Base-by-base conservation (phyloP, 2,888 invertebrate genomes). In the Suillia variegata region DNA sequence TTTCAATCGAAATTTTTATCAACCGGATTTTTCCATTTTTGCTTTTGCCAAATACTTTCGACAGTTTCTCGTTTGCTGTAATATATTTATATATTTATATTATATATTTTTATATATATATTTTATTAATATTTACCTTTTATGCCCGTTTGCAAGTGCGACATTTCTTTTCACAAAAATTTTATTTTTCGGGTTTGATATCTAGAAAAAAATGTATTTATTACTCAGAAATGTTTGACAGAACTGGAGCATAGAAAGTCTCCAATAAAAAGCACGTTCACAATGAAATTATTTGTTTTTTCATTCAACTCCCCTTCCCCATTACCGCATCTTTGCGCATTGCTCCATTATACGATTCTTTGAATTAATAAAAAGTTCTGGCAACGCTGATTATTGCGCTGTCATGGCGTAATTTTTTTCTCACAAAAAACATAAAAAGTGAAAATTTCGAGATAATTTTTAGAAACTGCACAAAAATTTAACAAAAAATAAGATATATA, bases 91-190 rank as follows among this genome's bases (percentile, higher is more conserved):
- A n/a, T n/a, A n/a, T n/a, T n/a, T n/a, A n/a, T n/a, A n/a, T n/a
- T n/a, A n/a, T n/a, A n/a, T n/a, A n/a, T n/a, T n/a, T n/a, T n/a
- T n/a, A n/a, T n/a, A n/a, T n/a, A n/a, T n/a, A n/a, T n/a, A n/a
- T n/a, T n/a, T n/a, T n/a, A n/a, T n/a, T n/a, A n/a, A n/a, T n/a
- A n/a, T 64, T 62, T 85, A 93, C 93, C 92, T 88, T 89, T 90
- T 69, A 94, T 94, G 79, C 94, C 94, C 15, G 94, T 94, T 85
- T 94, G 94, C n/a, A n/a, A n/a, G 80, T 94, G 94, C 77, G 94
- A 94, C 94, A 94, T 94, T 79, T 73, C 85, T 13, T 22, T 55
- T 8, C 38, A 13, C 6, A 13, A 13, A 13, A 12, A 8, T 31
- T 12, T 31, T 6, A 8, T 31, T 31, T 31, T 8, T 31, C 31